phyloP scores from a whole-genome alignment of 1,140 invertebrate genomes.

The Tigriopus japonicus region DNA sequence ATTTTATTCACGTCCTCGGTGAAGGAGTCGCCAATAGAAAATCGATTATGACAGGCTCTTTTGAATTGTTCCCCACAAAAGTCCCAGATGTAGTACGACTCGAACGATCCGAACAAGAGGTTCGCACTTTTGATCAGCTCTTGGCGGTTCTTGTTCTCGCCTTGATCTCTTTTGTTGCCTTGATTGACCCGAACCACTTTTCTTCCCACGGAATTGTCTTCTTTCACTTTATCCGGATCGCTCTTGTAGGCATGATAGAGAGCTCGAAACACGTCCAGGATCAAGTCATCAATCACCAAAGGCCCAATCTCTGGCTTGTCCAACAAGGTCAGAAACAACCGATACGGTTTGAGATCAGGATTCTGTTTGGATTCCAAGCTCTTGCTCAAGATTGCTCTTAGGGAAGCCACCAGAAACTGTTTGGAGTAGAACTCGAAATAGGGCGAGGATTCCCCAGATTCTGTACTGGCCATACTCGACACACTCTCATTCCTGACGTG shows the following conservation, averaged over 20 bases:
- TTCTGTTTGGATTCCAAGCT: slow-evolving; percentile 21
- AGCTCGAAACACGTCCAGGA: slow-evolving; percentile 51
- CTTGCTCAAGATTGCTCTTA: background rate
- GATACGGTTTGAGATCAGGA: slow-evolving; percentile 54
- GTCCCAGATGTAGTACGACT: slow-evolving; percentile 68
- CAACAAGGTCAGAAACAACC: slow-evolving; percentile 62
- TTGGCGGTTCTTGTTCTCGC: slow-evolving; percentile 16
- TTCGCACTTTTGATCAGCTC: slow-evolving; percentile 62
- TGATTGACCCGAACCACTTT: too few relatives aligned
- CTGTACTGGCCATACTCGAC: background rate
- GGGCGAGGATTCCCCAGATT: background rate
- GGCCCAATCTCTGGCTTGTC: slow-evolving; percentile 76
- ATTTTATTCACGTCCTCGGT: slow-evolving; percentile 18
- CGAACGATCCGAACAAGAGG: slow-evolving; percentile 60
- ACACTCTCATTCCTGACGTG: background rate
- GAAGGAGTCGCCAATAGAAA: background rate
- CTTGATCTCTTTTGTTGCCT: slow-evolving; percentile 3
- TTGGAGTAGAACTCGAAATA: slow-evolving; percentile 11
- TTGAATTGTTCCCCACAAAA: slow-evolving; percentile 52
- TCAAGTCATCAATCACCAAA: slow-evolving; percentile 60
- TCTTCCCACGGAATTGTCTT: background rate
- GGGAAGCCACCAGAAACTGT: background rate
- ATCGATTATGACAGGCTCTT: slow-evolving; percentile 33
- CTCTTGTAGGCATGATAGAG: slow-evolving; percentile 19
- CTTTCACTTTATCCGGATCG: background rate